These are phyloP conservation scores for Penaeus chinensis DNA, from an alignment of 1,140 invertebrate genomes.

Conservation along the genomic window DNA sequence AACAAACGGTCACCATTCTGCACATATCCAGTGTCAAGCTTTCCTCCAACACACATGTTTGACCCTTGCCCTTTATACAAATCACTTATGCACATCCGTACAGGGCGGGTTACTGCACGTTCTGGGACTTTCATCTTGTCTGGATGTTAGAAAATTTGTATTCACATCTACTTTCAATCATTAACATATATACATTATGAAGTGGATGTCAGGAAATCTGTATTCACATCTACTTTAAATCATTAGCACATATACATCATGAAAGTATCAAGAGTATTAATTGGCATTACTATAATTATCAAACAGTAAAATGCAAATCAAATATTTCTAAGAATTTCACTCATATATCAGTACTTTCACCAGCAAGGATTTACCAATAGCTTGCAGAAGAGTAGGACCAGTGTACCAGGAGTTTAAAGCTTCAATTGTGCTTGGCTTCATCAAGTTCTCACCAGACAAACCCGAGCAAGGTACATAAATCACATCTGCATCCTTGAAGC, in stretches of 20 bases:
- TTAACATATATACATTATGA: background rate
- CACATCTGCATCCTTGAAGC: constrained; percentile 89
- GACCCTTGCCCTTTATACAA: constrained; percentile 88
- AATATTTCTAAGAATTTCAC: no score
- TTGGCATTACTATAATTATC: no score
- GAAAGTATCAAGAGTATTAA: no score
- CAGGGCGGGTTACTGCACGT: constrained; percentile 44
- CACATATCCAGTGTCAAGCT: constrained; percentile 90
- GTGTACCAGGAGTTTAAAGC: constrained; percentile 85
- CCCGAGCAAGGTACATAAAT: constrained; percentile 96
- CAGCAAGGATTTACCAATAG: constrained; percentile 76
- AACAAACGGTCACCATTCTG: constrained; percentile 87
- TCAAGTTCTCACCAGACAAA: constrained; percentile 91
- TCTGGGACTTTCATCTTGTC: constrained; percentile 83
- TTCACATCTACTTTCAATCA: no score
- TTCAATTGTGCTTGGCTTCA: constrained; percentile 76
- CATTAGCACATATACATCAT: no score
- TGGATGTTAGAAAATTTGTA: constrained; percentile 61
- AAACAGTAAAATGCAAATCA: no score
- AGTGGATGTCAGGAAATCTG: no score
- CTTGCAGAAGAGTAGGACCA: constrained; percentile 83
- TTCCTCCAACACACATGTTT: constrained; percentile 87
- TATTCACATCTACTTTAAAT: no score
- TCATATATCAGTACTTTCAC: background rate
- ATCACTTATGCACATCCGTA: constrained; percentile 90